Percentiles rank a stretch among this genome's conserved stretches.
Conservation (phyloP, 2,888 invertebrate species). For the Plutella xylostella region DNA sequence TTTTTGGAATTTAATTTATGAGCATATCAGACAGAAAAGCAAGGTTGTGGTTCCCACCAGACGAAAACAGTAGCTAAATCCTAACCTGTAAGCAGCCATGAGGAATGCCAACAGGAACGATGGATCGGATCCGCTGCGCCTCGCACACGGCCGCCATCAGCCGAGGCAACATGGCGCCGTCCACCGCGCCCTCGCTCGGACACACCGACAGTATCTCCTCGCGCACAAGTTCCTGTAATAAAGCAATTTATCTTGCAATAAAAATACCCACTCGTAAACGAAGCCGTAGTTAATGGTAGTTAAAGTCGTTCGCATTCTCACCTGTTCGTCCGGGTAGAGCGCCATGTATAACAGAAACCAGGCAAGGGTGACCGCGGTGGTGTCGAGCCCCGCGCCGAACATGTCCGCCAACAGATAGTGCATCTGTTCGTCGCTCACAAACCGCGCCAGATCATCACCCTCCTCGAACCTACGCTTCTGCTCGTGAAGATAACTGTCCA, state of each 20-base stretch:
- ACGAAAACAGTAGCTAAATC: too few relatives aligned
- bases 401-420: constrained; percentile 83
- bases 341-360: constrained; percentile 88
- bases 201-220: constrained; percentile 62
- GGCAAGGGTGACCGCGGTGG: constrained; percentile 80
- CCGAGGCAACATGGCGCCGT: constrained; percentile 66
- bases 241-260: not conserved
- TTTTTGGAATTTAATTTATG: too few relatives aligned
- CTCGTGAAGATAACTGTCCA: constrained; percentile 75
- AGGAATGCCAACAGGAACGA: constrained; percentile 87
- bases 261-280: not conserved
- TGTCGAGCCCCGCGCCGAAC: constrained; percentile 89
- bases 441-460: constrained; percentile 47
- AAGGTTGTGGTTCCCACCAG: too few relatives aligned
- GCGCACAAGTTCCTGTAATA: constrained; percentile 69
- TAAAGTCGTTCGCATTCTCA: constrained; percentile 24
- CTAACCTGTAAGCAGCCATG: constrained; percentile 75
- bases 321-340: constrained; percentile 74
- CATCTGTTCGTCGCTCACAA: constrained; percentile 76
- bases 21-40: too few relatives aligned
- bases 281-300: not conserved
- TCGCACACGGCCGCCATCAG: constrained; percentile 83
- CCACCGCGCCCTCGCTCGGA: constrained; percentile 67
- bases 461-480: constrained; percentile 59
- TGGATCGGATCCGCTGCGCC: constrained; percentile 81